Evolutionary conservation across 2,888 invertebrate species (phyloP).

Genomic region (Ganaspis brasiliensis): DNA sequence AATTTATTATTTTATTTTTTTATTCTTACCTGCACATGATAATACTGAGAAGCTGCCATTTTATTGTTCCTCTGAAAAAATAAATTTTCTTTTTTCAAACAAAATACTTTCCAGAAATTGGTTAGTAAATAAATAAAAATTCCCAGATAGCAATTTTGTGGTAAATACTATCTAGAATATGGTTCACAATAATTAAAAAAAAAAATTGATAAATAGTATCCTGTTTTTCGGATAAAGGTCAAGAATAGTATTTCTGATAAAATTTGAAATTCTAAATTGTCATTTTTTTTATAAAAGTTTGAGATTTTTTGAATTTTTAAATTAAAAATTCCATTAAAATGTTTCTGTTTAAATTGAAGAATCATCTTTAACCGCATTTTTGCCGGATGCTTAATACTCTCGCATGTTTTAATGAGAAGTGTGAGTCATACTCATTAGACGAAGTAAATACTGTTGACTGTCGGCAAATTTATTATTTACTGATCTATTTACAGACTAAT

Average conservation of each 20-base stretch:
- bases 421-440: conserved; percentile 16
- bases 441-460: neutral
- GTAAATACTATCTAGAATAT: too few relatives aligned
- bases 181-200: too few relatives aligned
- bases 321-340: too few relatives aligned
- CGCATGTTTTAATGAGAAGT: neutral
- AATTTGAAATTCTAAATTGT: too few relatives aligned
- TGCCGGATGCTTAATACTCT: neutral
- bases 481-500: conserved; percentile 24
- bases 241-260: too few relatives aligned
- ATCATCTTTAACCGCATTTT: neutral
- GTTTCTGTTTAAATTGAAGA: too few relatives aligned
- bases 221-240: too few relatives aligned
- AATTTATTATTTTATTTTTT: conserved; percentile 27
- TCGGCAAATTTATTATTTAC: conserved; percentile 8
- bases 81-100: neutral
- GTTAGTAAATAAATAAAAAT: too few relatives aligned
- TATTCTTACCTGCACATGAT: conserved; percentile 72
- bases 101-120: too few relatives aligned
- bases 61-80: conserved; percentile 24
- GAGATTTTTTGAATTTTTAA: too few relatives aligned
- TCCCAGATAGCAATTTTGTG: too few relatives aligned
- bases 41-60: conserved; percentile 67
- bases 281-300: neutral
- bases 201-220: too few relatives aligned